Base-by-base conservation (phyloP, 2,888 invertebrate genomes). In the Nineta flava region DNA sequence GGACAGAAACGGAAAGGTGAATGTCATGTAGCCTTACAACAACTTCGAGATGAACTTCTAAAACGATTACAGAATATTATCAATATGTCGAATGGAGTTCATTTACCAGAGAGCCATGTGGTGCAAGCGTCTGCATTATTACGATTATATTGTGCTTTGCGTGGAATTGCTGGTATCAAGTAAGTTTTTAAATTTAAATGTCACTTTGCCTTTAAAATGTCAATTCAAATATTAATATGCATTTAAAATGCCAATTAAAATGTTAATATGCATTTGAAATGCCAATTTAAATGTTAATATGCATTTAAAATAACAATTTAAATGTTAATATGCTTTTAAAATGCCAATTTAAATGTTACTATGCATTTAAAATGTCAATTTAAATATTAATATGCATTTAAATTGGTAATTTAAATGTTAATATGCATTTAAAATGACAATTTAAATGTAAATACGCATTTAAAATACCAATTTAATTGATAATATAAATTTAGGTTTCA, bases 111-210 rank as follows among this genome's bases (percentile, higher is more conserved):
- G 55, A 74, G 74, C 41, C 72, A 74, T 57, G 81, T 83, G 7
- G 86, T 93, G 0, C 83, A 91, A 65, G 93, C 91, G 1, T 88
- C 92, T n/a, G 88, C 92, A 1, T 70, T 95, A 41, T 68, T 95
- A 21, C 73, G 94, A 42, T 73, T 96, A 0, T 94, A 94, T 63
- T 94, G 94, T 67, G 93, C 95, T 1, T 71, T 96, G 1, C 76
- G 92, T 57, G 93, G 92, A 44, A 91, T 95, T 51, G 94, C 93
- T 1, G 87, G 88, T 1, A 83, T 94, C 12, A 94, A 94, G 77
- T 87, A 72, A 64, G 66, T 47, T 41, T 6, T 13, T 35, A 32
- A 34, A 26, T 15, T 44, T 44, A 32, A n/a, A n/a, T n/a, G n/a
- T n/a, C n/a, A n/a, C n/a, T n/a, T n/a, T 41, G 10, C 41, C 9